Conservation (phyloP, 1,140 invertebrate genomes). For the Mylabris phalerata region DNA sequence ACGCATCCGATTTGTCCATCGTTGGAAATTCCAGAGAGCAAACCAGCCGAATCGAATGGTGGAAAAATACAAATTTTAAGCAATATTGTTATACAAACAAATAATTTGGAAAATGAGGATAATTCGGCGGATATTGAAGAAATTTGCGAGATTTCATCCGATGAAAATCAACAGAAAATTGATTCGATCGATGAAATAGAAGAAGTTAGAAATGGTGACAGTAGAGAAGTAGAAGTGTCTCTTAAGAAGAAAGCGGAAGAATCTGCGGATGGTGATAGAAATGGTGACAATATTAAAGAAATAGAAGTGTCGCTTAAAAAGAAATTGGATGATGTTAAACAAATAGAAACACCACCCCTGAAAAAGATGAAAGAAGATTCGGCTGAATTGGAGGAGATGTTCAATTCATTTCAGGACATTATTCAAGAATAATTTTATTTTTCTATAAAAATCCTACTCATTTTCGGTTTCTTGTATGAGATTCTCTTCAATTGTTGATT, state of each 20-base stretch:
- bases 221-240: not conserved
- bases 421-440: not conserved
- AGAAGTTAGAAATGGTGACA: not conserved
- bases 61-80: slow-evolving; percentile 5
- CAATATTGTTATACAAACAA: slow-evolving; percentile 1
- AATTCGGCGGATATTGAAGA: not conserved
- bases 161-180: not conserved
- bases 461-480: no score
- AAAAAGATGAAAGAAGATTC: not conserved
- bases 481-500: no score
- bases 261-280: not conserved
- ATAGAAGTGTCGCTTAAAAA: not conserved
- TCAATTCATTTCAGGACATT: slow-evolving; percentile 1
- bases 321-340: not conserved
- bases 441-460: no score
- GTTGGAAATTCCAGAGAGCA: not conserved
- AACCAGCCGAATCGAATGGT: not conserved
- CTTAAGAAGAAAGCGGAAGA: not conserved
- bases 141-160: not conserved
- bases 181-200: not conserved
- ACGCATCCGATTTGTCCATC: slow-evolving; percentile 4
- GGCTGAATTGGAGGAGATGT: not conserved
- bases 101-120: not conserved
- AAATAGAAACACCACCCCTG: no score
- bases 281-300: not conserved